Base-by-base conservation (phyloP, 1,140 invertebrate genomes). In the Telenomus remus region DNA sequence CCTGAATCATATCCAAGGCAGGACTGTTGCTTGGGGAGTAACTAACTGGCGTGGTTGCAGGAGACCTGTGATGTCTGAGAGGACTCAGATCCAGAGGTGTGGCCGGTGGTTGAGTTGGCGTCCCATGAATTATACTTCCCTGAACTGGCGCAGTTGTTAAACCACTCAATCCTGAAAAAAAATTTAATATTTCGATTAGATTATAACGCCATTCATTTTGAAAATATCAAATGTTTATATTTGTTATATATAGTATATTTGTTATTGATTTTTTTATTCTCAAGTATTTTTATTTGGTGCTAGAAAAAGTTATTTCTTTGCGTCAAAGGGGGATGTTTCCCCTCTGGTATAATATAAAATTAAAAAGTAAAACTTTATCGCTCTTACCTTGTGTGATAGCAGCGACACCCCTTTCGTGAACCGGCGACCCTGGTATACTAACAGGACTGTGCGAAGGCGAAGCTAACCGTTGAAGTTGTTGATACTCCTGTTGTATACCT, bases 1-100 rank as follows among this genome's bases (percentile, higher is more conserved):
- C 95, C 82, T 95, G 93, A 46, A 97, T 96, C 91, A 96, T 96
- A 78, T 95, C 94, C 46, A 97, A 87, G 73, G 93, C 92, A 54
- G 92, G 91, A 79, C 92, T 91, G 55, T 88, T 88, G 75, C 87
- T 88, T 42, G 87, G 87, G 10, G 88, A 89, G 75, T 89, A 88
- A 81, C 85, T 88, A 6, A 89, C 86, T 37, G 88, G 87, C 14
- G 87, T 88, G 12, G 87, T 89, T n/a, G 86, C 85, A 59, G 88
- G 87, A 57, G 88, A 89, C 77, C 88, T 81, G 61, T 88, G 87
- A 78, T 88, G 87, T 55, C 87, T 80, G 15, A 88, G 56, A 46
- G 87, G 87, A 79, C 87, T 88, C 27, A 88, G 81, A 75, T 88
- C 86, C 63, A 88, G 79, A 66, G 86, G 87, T 46, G 87, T 81